A percentile compares a stretch with the other conserved stretches of the same genome.
These are phyloP conservation scores for Drosophila funebris DNA, from an alignment of 1,140 invertebrate genomes.

Conservation along the genomic window DNA sequence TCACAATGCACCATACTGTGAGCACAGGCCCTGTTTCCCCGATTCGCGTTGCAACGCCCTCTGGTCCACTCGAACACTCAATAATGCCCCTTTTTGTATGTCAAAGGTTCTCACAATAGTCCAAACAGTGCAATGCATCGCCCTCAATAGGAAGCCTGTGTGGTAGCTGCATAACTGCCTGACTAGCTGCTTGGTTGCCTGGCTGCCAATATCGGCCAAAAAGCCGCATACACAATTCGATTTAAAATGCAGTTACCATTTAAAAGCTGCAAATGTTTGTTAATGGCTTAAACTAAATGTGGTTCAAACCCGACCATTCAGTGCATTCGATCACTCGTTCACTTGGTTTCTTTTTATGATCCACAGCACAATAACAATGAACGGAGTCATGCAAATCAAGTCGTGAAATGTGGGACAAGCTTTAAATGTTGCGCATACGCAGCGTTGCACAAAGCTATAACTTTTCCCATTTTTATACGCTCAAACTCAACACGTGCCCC, in stretches of 20 bases:
- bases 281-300: conserved; percentile 38
- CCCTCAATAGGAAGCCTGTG: not conserved
- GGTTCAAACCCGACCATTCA: conserved; percentile 8
- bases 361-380: conserved; percentile 31
- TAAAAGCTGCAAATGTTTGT: conserved; percentile 36
- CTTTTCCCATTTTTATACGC: not conserved
- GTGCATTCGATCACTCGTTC: not conserved
- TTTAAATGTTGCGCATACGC: conserved; percentile 44
- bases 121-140: conserved; percentile 42
- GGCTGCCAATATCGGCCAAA: conserved; percentile 1
- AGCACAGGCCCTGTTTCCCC: conserved; percentile 18
- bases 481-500: conserved; percentile 40
- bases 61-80: conserved; percentile 59
- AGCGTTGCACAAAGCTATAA: conserved; percentile 31
- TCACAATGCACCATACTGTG: conserved; percentile 34
- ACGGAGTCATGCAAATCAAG: conserved; percentile 31
- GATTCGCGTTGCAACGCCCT: not conserved
- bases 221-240: conserved; percentile 32
- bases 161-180: not conserved
- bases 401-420: conserved; percentile 36
- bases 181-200: not conserved
- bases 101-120: conserved; percentile 67
- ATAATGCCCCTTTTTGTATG: conserved; percentile 73
- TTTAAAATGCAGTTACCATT: conserved; percentile 52
- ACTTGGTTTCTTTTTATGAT: conserved; percentile 26